Evolutionary conservation across 2,797 vertebrate species (phyloP).

Genomic region (Ceyx erithaca): DNA sequence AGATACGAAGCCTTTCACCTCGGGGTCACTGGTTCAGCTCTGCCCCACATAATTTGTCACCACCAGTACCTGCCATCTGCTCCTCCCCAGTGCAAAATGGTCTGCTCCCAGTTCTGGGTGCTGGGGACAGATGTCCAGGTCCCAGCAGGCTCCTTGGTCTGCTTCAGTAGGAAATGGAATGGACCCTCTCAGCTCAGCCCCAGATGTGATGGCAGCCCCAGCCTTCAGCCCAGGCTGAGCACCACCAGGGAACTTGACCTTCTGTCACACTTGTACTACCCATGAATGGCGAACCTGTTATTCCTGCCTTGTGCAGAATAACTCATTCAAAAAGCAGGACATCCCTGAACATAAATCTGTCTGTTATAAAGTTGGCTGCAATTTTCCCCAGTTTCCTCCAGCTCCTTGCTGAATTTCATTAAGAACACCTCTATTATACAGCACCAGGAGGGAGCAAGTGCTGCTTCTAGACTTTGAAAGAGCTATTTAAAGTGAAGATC

Average conservation of each 20-base stretch:
- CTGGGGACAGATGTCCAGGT: neutral
- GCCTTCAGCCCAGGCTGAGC: neutral
- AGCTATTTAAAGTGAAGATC: conserved; percentile 46
- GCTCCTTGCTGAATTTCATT: conserved; percentile 51
- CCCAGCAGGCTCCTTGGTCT: neutral
- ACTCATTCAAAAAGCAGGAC: conserved; percentile 7
- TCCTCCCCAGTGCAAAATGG: neutral
- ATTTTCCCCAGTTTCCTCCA: neutral
- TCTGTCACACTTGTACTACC: neutral
- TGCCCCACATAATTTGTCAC: conserved; percentile 4
- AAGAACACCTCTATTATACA: conserved; percentile 30
- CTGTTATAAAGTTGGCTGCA: neutral
- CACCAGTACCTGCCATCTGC: conserved; percentile 57
- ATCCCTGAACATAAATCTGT: conserved; percentile 55
- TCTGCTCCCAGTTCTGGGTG: neutral
- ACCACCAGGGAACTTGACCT: conserved; percentile 41
- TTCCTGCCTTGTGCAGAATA: neutral
- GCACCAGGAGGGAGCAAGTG: neutral
- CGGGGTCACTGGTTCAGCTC: conserved; percentile 55
- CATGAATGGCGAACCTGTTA: conserved; percentile 28
- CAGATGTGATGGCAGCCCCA: neutral
- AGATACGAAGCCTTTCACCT: conserved; percentile 52
- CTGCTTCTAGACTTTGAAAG: conserved; percentile 28
- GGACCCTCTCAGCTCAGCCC: neutral
- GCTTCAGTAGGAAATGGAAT: neutral